A percentile compares a stretch with the other conserved stretches of the same genome.
Evolutionary conservation across 1,140 invertebrate species (phyloP).

Genomic region (Centruroides sculpturatus): DNA sequence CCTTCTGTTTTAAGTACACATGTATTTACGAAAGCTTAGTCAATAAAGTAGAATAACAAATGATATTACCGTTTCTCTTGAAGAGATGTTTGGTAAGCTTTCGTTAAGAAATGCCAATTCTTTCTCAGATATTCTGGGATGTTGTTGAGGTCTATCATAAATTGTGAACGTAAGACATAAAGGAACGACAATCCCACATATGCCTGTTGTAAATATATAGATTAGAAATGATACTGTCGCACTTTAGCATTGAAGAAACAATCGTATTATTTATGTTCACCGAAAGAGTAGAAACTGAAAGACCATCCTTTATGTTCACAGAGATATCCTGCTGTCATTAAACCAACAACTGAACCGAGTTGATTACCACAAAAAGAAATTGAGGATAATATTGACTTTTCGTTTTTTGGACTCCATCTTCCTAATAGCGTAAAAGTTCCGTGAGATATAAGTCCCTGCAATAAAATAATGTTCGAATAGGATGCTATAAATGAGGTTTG

Average conservation of each 20-base stretch:
- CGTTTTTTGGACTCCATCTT: background rate
- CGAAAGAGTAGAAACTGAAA: slow-evolving; percentile 14
- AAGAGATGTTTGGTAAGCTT: no score
- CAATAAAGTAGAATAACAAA: no score
- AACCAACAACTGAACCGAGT: slow-evolving; percentile 5
- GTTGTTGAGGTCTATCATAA: no score
- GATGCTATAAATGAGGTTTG: no score
- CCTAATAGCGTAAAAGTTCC: background rate
- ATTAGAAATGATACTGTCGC: slow-evolving; percentile 55
- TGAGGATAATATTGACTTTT: background rate
- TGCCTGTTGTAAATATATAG: slow-evolving; percentile 33
- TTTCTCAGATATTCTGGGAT: no score
- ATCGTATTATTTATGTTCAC: background rate
- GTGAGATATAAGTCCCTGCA: background rate
- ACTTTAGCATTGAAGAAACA: no score
- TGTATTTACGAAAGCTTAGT: no score
- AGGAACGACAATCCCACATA: no score
- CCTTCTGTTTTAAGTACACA: no score
- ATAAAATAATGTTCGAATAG: background rate
- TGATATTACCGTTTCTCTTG: no score
- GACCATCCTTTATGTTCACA: slow-evolving; percentile 12
- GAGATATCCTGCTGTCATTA: slow-evolving; percentile 9
- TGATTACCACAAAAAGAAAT: background rate
- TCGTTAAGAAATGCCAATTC: no score
- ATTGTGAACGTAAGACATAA: no score